Conservation (phyloP, 2,797 vertebrate genomes). For the Amblyraja radiata region DNA sequence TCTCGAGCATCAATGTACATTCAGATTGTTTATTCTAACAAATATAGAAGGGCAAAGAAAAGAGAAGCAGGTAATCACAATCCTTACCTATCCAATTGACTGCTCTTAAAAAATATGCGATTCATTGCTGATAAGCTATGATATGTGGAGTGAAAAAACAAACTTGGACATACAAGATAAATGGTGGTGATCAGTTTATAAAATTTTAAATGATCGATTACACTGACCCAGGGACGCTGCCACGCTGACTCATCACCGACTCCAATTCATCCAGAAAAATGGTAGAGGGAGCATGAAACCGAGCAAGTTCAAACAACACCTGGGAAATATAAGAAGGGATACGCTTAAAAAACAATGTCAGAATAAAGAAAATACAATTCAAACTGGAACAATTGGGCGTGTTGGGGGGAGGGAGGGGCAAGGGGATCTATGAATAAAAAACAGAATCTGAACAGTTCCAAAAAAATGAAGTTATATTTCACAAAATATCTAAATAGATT, state of each 20-base stretch:
- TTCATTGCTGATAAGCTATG: not conserved
- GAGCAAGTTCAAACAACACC: constrained; percentile 89
- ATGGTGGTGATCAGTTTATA: not conserved
- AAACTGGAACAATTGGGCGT: not conserved
- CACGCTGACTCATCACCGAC: constrained; percentile 91
- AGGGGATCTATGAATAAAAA: constrained; percentile 37
- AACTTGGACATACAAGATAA: not conserved
- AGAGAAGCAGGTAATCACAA: not conserved
- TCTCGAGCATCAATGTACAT: not conserved
- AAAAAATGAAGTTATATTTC: not conserved
- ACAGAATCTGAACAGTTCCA: constrained; percentile 40
- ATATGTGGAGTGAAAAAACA: not conserved
- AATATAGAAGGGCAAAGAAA: not conserved
- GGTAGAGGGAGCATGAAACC: constrained; percentile 90
- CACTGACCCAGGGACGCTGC: constrained; percentile 67
- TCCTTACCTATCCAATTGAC: not conserved
- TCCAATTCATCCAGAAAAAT: constrained; percentile 96
- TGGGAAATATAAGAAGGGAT: constrained; percentile 48
- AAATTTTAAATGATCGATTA: not conserved
- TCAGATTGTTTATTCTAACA: not conserved
- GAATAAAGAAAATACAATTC: not conserved
- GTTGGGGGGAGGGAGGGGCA: not conserved
- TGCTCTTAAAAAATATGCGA: not conserved
- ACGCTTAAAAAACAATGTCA: not conserved
- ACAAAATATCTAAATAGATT: constrained; percentile 34